Percentiles rank a stretch among this genome's conserved stretches.
Conservation (phyloP, 53 echinoderm and acorn worm genomes). For the Echinometra lucunter region DNA sequence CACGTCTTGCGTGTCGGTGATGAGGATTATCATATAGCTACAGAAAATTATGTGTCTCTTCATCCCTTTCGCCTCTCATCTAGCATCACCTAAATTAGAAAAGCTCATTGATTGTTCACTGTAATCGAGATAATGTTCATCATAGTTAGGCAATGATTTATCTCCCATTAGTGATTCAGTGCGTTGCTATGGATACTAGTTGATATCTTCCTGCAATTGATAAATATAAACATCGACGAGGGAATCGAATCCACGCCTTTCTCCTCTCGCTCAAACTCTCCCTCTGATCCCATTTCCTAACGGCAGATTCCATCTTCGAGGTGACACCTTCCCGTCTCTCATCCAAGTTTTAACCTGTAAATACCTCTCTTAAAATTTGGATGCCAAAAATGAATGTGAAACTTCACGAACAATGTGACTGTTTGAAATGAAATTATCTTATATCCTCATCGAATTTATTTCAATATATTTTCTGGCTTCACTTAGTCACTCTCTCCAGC, state of each 20-base stretch:
- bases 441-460: no score
- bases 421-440: no score
- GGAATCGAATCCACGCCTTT: conserved; percentile 56
- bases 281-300: conserved; percentile 22
- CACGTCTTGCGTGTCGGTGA: background rate
- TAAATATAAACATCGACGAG: conserved; percentile 42
- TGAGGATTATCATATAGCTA: background rate
- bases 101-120: conserved; percentile 14
- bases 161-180: conserved; percentile 49
- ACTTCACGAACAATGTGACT: no score
- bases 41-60: background rate
- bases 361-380: no score
- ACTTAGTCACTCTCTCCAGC: no score
- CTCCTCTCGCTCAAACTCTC: background rate
- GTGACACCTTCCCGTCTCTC: conserved; percentile 3
- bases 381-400: no score
- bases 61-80: conserved; percentile 19
- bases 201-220: conserved; percentile 56
- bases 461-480: no score
- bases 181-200: conserved; percentile 45
- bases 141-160: conserved; percentile 10
- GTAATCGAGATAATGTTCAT: conserved; percentile 49
- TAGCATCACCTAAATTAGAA: background rate
- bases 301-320: background rate
- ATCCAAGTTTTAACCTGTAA: background rate